phyloP scores from a whole-genome alignment of 2,113 vertebrate species.

The Emberiza fucata region DNA sequence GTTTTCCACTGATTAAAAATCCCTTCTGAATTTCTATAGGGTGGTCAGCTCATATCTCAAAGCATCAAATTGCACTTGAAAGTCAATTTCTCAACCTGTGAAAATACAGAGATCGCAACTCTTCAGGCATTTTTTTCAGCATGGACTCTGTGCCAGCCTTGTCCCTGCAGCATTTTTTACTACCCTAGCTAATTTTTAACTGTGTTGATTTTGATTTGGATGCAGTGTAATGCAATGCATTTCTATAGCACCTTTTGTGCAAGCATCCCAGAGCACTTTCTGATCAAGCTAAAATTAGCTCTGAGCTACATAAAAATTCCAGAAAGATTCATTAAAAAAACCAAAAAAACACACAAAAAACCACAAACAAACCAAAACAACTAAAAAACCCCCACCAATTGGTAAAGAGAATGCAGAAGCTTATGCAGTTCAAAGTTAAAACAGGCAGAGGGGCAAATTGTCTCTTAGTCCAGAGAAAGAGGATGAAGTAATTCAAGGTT shows the following conservation, averaged over 20 bases:
- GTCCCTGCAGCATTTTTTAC: neutral
- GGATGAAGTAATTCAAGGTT: neutral
- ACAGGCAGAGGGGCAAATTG: neutral
- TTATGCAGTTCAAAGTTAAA: neutral
- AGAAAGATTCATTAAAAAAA: neutral
- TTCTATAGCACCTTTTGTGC: neutral
- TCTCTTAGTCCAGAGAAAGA: neutral
- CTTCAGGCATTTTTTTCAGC: neutral
- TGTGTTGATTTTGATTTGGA: neutral
- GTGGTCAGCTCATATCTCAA: neutral
- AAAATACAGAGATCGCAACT: neutral
- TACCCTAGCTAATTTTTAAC: neutral
- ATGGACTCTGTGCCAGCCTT: neutral
- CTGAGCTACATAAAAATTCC: neutral
- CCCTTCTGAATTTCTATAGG: neutral
- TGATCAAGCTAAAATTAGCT: constrained; percentile 9
- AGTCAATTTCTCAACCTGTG: neutral
- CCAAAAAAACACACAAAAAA: too few species aligned
- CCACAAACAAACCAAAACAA: neutral
- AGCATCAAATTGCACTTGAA: neutral
- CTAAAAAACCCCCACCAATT: rapidly evolving
- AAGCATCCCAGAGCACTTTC: neutral
- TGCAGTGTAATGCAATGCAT: neutral
- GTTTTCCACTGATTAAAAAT: neutral
- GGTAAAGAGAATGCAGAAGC: neutral